Conservation (phyloP, 1,140 invertebrate species). For the Nasonia vitripennis region DNA sequence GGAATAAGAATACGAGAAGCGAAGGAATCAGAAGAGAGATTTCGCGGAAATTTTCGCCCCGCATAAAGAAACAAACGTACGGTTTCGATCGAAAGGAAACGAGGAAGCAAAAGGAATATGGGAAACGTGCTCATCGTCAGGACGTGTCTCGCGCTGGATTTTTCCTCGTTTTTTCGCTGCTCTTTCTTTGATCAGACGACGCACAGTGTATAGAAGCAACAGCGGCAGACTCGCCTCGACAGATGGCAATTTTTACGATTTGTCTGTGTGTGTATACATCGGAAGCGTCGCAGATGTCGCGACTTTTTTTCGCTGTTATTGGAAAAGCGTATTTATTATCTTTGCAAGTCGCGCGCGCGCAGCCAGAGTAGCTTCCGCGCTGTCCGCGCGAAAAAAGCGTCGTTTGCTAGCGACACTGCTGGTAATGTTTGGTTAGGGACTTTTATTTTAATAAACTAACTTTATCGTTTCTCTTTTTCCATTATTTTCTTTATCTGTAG, state of each 20-base stretch:
- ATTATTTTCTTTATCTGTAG: too few species aligned
- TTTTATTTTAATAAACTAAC: too few species aligned
- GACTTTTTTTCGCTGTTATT: neutral
- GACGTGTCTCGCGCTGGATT: neutral
- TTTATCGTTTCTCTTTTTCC: too few species aligned
- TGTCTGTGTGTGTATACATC: neutral
- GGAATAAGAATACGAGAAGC: too few species aligned
- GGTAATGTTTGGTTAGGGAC: too few species aligned
- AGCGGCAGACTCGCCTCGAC: neutral
- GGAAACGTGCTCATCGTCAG: neutral
- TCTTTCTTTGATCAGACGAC: constrained; percentile 7
- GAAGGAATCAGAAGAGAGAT: too few species aligned
- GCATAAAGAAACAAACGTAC: too few species aligned
- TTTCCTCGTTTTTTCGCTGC: neutral
- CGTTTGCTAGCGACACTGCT: too few species aligned
- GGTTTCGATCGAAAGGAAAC: neutral
- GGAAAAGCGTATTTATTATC: neutral
- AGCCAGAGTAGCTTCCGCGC: neutral
- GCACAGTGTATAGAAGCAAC: neutral
- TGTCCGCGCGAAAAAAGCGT: too few species aligned
- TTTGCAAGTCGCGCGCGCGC: neutral
- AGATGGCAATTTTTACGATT: constrained; percentile 23
- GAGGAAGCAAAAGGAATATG: neutral
- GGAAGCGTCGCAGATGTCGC: neutral
- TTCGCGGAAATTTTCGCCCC: too few species aligned